Evolutionary conservation across 2,888 invertebrate species (phyloP), one percentile per base, ranked within the genome.

Genomic region (Therioaphis trifolii): DNA sequence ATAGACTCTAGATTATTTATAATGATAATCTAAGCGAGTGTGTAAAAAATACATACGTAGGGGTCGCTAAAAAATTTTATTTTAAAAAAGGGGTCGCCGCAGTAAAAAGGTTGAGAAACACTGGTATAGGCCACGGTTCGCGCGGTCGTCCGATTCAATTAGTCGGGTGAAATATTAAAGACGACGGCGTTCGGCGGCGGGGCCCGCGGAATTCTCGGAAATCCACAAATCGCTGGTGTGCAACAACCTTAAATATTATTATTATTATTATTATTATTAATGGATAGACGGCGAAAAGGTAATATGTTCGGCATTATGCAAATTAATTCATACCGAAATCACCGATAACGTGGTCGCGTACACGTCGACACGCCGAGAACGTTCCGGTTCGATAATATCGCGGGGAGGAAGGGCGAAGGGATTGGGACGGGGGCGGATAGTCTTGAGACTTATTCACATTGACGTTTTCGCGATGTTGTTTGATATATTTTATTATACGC

Each of bases 191-290:
- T n/a, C 18, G 46, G 46, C 71, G 4, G 4, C 24, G n/a, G 18
- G 4, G 3, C 24, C 18, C 1, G 46, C 27, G 5, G 24, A 49
- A 46, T 49, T 27, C 27, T 7, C 7, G 35, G 35, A 35, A 35
- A 3, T 35, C 4, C 29, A n/a, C n/a, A 68, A 35, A 68, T 68
- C 4, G 2, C 66, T 15, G 15, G 18, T 1, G 71, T 18, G 12
- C 71, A n/a, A 71, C 27, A 46, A 71, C 71, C 27, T 71, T 18
- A 49, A 49, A 71, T 27, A 11, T 29, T 35, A 61, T 75, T n/a
- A n/a, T n/a, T n/a, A n/a, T n/a, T n/a, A n/a, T n/a, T n/a, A n/a
- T n/a, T n/a, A n/a, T n/a, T n/a, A n/a, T n/a, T n/a, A n/a, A 76
- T 27, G 43, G 61, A 12, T n/a, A 43, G 14, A n/a, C 14, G 4